Base-by-base conservation (phyloP, 2,113 vertebrate species). In the Mustelus asterias region DNA sequence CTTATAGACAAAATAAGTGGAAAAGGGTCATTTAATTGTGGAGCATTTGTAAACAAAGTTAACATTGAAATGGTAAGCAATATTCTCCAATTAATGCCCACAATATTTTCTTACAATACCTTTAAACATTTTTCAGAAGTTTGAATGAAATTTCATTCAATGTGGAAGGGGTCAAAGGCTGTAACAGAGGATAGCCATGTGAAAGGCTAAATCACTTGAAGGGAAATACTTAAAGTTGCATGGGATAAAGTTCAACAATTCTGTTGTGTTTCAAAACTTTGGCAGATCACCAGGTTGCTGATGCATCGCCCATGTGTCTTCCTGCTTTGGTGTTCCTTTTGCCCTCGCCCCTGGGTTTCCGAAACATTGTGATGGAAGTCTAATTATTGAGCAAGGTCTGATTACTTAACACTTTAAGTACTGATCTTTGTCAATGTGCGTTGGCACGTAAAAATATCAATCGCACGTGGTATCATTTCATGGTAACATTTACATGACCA, bases 141-240 rank as follows among this genome's bases (percentile, higher is more conserved):
- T 33, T 44, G 92, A 37, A 5, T 69, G 65, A 69, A 94, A 37
- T 69, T 94, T 44, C n/a, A 70, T 94, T 94, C 18, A 20, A 98
- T 98, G 98, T 97, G 98, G 96, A 97, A 97, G 96, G 97, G 98
- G 97, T 97, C 98, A 98, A 98, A 97, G 98, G 97, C 98, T 97
- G 96, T 96, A 96, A 97, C 88, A 96, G 96, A 97, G 98, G 96
- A 96, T 96, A 96, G 97, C 96, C 97, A 97, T 98, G 98, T 98
- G 98, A 98, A 98, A 98, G 98, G 98, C 97, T 98, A 98, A 98
- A 97, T 98, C 98, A 98, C 97, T 98, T 97, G 96, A 97, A 98
- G 97, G 96, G 97, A 97, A 97, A 97, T 97, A 98, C 97, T 97
- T 96, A 96, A 96, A 96, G 96, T 97, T 97, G 97, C 97, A 97